These are phyloP conservation scores for Ennomos quercinarius DNA, from an alignment of 2,888 invertebrate genomes.

Conservation along the genomic window DNA sequence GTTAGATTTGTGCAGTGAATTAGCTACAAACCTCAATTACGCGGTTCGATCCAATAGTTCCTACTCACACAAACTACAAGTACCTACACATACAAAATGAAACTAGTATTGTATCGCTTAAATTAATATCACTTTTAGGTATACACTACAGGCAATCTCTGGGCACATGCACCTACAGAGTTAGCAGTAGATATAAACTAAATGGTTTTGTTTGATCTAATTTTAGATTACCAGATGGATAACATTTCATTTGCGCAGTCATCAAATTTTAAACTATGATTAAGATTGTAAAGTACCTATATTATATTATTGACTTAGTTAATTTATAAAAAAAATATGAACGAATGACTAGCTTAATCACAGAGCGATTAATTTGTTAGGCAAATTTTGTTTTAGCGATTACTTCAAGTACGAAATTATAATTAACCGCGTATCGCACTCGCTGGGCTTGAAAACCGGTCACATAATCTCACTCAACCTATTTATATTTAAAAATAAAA, in stretches of 20 bases:
- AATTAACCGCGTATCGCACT: slow-evolving; percentile 33
- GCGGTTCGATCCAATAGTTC: slow-evolving; percentile 33
- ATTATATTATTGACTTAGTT: slow-evolving; percentile 8
- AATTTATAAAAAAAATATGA: slow-evolving; percentile 10
- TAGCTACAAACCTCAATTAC: slow-evolving; percentile 51
- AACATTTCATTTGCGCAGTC: slow-evolving; percentile 41
- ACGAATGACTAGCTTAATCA: slow-evolving; percentile 40
- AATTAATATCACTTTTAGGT: slow-evolving; percentile 83
- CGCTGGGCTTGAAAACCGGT: slow-evolving; percentile 31
- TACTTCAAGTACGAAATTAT: slow-evolving; percentile 12
- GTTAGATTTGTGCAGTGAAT: slow-evolving; percentile 50
- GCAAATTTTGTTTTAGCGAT: slow-evolving; percentile 9
- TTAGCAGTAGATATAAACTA: slow-evolving; percentile 44
- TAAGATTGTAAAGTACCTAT: slow-evolving; percentile 13
- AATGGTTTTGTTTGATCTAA: slow-evolving; percentile 49
- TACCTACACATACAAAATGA: slow-evolving; percentile 73
- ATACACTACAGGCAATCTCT: slow-evolving; percentile 53
- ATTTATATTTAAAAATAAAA: slow-evolving; percentile 25
- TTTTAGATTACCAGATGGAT: slow-evolving; percentile 47
- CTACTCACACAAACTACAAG: slow-evolving; percentile 38
- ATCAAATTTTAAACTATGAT: slow-evolving; percentile 30
- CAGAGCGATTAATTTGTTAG: slow-evolving; percentile 30
- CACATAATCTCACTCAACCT: slow-evolving; percentile 22
- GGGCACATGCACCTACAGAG: slow-evolving; percentile 42
- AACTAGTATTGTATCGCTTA: slow-evolving; percentile 75